phyloP scores from a whole-genome alignment of 1,140 invertebrate species.

The Drosophila subpulchrella region DNA sequence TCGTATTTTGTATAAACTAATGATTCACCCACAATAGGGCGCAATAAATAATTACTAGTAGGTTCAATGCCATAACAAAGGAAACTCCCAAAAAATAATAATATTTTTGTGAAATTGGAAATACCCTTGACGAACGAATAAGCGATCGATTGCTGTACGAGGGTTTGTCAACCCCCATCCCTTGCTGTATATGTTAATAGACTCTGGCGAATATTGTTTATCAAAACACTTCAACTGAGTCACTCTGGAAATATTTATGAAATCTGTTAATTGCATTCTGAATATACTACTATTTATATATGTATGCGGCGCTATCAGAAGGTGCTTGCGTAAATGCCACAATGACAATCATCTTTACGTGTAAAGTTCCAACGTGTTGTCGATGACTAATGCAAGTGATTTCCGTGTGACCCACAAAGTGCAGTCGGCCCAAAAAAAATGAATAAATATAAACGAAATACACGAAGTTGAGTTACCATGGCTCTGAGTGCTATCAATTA shows the following conservation, averaged over 20 bases:
- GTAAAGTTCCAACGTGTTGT: constrained; percentile 29
- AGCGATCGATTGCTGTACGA: constrained; percentile 12
- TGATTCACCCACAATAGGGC: neutral
- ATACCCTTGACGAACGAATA: constrained; percentile 9
- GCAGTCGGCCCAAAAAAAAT: constrained; percentile 28
- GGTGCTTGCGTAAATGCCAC: constrained; percentile 55
- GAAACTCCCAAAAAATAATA: constrained; percentile 14
- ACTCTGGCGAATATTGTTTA: constrained; percentile 33
- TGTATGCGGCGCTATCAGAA: constrained; percentile 47
- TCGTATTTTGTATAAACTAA: neutral
- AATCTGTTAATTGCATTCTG: constrained; percentile 64
- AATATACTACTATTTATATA: constrained; percentile 7
- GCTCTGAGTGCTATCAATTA: constrained; percentile 69
- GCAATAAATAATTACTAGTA: neutral
- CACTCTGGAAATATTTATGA: constrained; percentile 50
- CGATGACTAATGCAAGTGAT: constrained; percentile 79
- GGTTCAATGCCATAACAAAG: constrained; percentile 7
- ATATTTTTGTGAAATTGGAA: constrained; percentile 13
- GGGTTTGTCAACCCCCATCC: neutral
- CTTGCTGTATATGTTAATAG: constrained; percentile 10
- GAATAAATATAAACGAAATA: constrained; percentile 24
- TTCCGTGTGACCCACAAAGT: constrained; percentile 76
- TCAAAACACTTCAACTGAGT: constrained; percentile 27
- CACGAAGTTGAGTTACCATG: constrained; percentile 60
- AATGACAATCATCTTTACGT: constrained; percentile 53